Evolutionary conservation across 2,888 invertebrate genomes (phyloP), one percentile per base, ranked within the genome.

Genomic region (Lochmaea capreae): DNA sequence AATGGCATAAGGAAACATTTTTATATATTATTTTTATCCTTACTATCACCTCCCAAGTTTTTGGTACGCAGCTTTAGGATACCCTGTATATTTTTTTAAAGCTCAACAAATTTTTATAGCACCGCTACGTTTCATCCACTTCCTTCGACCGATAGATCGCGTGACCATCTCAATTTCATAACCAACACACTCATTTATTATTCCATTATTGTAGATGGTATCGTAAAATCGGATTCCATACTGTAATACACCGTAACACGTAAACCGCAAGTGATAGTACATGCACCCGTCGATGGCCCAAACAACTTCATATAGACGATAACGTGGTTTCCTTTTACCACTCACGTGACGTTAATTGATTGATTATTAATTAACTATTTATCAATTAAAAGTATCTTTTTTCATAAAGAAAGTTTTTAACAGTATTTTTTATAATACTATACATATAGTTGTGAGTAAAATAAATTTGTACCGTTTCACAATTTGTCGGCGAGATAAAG

Each of bases 171-270:
- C 68, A 67, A 71, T 71, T 76, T 76, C 73, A 74, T 76, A 71
- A 70, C 68, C 43, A 43, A 68, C 68, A 66, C 74, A 54, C 61
- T 67, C 80, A 80, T 80, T 80, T 79, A 78, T 79, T 80, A 80
- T 80, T 80, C 80, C 77, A 80, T 80, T 80, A 80, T 77, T 77
- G 75, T 79, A 71, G 76, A 79, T 80, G 75, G 77, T 77, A 79
- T 77, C 76, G 72, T 67, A 59, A 69, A 68, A 71, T 67, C 72
- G 72, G 77, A 73, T 69, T 77, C 75, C 54, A 62, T 69, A 74
- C 72, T 72, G 67, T 66, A 73, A 74, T 72, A 68, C 70, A 74
- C 54, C 65, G 69, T 76, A 75, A 33, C 71, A 63, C 73, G 73
- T 73, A 72, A 75, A 63, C 59, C 61, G 66, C 68, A 72, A 65